Base-by-base conservation (phyloP, 2,113 vertebrate genomes). In the Amia ocellicauda region DNA sequence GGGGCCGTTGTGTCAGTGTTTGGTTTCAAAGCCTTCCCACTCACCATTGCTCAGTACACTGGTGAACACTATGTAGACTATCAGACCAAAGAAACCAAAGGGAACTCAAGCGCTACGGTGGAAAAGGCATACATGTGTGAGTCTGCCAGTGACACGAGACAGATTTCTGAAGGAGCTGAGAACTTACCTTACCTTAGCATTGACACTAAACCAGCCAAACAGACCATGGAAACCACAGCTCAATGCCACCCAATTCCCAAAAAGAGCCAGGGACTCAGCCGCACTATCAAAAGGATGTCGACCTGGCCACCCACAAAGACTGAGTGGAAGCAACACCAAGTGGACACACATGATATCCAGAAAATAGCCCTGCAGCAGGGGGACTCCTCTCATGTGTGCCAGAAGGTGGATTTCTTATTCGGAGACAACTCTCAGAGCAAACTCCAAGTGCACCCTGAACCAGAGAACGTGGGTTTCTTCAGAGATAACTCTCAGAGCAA, bases 181-280 rank as follows among this genome's bases (percentile, higher is more conserved):
- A 36, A 66, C 5, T 64, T 75, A 0, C 72, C 83, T 0, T 87
- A 89, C 43, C 68, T 89, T n/a, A 86, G 79, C 60, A 86, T 87
- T 1, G 83, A 83, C 10, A 59, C 64, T 14, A 58, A 63, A 40
- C 62, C 60, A 59, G 68, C 59, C 56, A 73, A 70, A 28, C 63
- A 53, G 10, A 67, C 8, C 16, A 28, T 61, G 1, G 70, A 68
- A 17, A 14, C 24, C 7, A 26, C 62, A 23, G 13, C 14, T 17
- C 43, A 69, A 8, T 7, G 4, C 64, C 14, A 5, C 24, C 1
- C n/a, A 4, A 13, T 13, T 16, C n/a, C 43, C 29, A 68, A 19
- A 41, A 47, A 22, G 16, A 43, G 40, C 54, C 61, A 27, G 42
- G 56, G 1, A 60, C 56, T 45, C 2, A 22, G 47, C 3, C 66